Evolutionary conservation across 2,888 invertebrate species (phyloP).

Genomic region (Macrosiphum euphorbiae): DNA sequence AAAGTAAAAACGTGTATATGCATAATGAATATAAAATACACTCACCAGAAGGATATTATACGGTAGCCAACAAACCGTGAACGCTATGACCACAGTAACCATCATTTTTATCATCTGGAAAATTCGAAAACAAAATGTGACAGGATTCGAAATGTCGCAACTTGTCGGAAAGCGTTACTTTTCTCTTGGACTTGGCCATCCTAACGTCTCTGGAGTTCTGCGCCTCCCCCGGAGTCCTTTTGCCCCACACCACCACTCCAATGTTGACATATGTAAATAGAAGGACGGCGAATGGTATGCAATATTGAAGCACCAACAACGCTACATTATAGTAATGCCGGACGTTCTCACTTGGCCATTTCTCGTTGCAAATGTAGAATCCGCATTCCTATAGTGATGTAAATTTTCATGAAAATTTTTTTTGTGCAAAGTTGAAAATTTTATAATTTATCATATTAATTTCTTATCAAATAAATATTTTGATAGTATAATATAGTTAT

Average conservation of each 20-base stretch:
- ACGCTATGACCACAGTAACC: conserved; percentile 73
- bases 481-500: too few relatives aligned
- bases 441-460: too few relatives aligned
- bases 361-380: conserved; percentile 77
- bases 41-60: conserved; percentile 69
- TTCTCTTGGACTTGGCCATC: conserved; percentile 87
- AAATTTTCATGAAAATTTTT: too few relatives aligned
- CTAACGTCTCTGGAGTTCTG: conserved; percentile 85
- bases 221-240: conserved; percentile 88
- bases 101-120: conserved; percentile 75
- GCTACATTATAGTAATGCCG: conserved; percentile 83
- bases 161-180: conserved; percentile 74
- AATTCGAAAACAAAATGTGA: conserved; percentile 27
- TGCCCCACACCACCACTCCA: conserved; percentile 89
- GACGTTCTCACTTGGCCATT: conserved; percentile 77
- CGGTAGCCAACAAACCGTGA: conserved; percentile 74
- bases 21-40: not conserved
- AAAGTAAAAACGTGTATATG: not conserved
- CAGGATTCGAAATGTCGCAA: not conserved
- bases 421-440: too few relatives aligned
- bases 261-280: conserved; percentile 89
- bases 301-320: conserved; percentile 85
- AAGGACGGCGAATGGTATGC: conserved; percentile 84
- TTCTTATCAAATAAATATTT: too few relatives aligned
- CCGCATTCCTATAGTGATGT: conserved; percentile 73